Evolutionary conservation across 2,113 vertebrate genomes (phyloP).

Genomic region (Coptodon rendalli): DNA sequence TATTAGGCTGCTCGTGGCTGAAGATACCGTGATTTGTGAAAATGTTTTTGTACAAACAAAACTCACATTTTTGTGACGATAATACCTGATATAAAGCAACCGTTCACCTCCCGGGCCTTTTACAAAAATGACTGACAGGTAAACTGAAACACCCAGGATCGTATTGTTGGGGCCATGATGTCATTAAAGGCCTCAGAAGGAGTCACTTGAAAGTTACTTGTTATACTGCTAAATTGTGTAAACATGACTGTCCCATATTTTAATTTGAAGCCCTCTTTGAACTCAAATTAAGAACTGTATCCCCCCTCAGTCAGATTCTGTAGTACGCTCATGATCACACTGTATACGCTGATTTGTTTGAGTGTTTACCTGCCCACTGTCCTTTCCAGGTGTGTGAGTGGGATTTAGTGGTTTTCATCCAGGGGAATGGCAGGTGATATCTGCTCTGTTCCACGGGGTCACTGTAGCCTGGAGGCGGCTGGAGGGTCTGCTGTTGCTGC

Average conservation of each 20-base stretch:
- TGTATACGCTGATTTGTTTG: neutral
- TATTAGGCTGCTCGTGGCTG: neutral
- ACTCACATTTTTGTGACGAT: constrained; percentile 4
- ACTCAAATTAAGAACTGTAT: neutral
- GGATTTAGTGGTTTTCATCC: constrained; percentile 98
- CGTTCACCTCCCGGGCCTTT: constrained; percentile 15
- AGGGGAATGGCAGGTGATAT: constrained; percentile 87
- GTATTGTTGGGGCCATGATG: constrained; percentile 19
- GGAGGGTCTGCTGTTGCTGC: constrained; percentile 70
- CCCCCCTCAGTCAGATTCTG: neutral
- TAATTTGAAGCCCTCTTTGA: neutral
- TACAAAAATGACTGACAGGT: constrained; percentile 32
- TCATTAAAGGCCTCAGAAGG: constrained; percentile 3
- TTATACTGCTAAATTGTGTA: neutral
- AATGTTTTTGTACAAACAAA: neutral
- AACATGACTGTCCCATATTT: neutral
- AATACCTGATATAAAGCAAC: constrained; percentile 4
- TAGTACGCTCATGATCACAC: neutral
- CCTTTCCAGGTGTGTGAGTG: constrained; percentile 89
- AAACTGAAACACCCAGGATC: constrained; percentile 38
- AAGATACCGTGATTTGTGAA: neutral
- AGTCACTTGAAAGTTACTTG: neutral
- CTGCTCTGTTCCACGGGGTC: constrained; percentile 75
- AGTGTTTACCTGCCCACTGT: constrained; percentile 86
- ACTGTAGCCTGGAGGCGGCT: constrained; percentile 75